Percentiles rank a stretch among this genome's conserved stretches.
These are phyloP conservation scores for Dryas iulia DNA, from an alignment of 1,140 invertebrate genomes.

Conservation along the genomic window DNA sequence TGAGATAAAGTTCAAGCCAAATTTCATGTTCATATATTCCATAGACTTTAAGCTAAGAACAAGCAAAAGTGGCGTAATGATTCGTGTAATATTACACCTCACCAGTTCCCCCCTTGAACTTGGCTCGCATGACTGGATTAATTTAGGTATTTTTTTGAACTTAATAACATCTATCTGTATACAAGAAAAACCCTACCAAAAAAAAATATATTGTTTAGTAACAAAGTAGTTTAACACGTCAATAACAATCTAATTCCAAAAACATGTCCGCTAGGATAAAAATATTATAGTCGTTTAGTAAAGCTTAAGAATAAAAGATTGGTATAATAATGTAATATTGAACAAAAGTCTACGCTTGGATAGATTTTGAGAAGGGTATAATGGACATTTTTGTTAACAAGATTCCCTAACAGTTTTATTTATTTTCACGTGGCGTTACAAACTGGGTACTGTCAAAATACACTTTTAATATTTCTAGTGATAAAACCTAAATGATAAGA, in stretches of 20 bases:
- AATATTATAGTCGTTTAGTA: not conserved
- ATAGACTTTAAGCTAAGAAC: no score
- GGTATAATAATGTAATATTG: not conserved
- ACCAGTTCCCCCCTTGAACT: no score
- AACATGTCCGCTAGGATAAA: not conserved
- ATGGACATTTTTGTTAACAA: conserved; percentile 14
- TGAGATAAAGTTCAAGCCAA: no score
- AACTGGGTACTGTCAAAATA: not conserved
- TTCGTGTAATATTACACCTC: no score
- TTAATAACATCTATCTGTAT: no score
- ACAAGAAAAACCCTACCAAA: no score
- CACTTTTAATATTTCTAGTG: not conserved
- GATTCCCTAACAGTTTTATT: conserved; percentile 6
- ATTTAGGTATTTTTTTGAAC: no score
- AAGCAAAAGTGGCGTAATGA: no score
- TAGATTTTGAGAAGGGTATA: conserved; percentile 12
- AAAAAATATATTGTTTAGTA: not conserved
- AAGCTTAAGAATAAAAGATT: not conserved
- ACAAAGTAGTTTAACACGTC: no score
- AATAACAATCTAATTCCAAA: not conserved
- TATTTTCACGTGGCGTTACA: conserved; percentile 4
- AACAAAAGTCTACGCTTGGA: conserved; percentile 1
- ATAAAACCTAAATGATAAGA: not conserved
- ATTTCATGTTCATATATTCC: no score
- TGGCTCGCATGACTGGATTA: no score